Base-by-base conservation (phyloP, 2,113 vertebrate species). In the Colaptes auratus region DNA sequence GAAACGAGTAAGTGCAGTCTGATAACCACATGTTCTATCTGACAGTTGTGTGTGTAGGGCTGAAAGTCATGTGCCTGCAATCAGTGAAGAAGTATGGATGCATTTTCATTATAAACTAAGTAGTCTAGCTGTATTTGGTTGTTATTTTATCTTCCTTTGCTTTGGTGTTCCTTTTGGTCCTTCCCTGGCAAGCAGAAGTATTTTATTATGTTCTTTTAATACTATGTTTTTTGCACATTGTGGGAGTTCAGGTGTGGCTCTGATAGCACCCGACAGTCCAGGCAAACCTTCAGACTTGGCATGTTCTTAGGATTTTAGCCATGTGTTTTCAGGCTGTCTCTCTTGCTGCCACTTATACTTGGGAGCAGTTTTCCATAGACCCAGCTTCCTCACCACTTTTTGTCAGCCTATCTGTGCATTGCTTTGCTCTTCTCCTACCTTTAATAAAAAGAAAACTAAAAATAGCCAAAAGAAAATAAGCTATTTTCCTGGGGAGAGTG, bases 31-130 rank as follows among this genome's bases (percentile, higher is more conserved):
- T 60, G 5, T 44, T 79, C 91, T 79, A 79, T 76, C 58, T 91
- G 82, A 64, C 28, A 69, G 65, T 7, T 55, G 74, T 77, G 48
- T 75, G 81, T 79, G 61, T 11, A 53, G 60, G 50, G 44, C 66
- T 66, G 88, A 89, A 93, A 93, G 92, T 96, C 88, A 94, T 96
- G 89, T 94, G 74, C 20, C 27, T 89, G 81, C 63, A 92, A 93
- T 96, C 95, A 95, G 44, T 39, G 33, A 44, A 94, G 89, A 87
- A 86, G 66, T 69, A 77, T 59, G 60, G 67, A 90, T 85, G 63
- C 72, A 76, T 93, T 94, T 86, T 50, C 58, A 67, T 92, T 92
- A 71, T 67, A 89, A 90, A 92, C 91, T 94, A 92, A 83, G 52
- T 81, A 89, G 56, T 63, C n/a, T 93, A 76, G 86, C 94, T 86